Percentiles rank a stretch among this genome's conserved stretches.
These are phyloP conservation scores for Elephantulus edwardii DNA, from an alignment of 2,113 vertebrate species.

Conservation along the genomic window DNA sequence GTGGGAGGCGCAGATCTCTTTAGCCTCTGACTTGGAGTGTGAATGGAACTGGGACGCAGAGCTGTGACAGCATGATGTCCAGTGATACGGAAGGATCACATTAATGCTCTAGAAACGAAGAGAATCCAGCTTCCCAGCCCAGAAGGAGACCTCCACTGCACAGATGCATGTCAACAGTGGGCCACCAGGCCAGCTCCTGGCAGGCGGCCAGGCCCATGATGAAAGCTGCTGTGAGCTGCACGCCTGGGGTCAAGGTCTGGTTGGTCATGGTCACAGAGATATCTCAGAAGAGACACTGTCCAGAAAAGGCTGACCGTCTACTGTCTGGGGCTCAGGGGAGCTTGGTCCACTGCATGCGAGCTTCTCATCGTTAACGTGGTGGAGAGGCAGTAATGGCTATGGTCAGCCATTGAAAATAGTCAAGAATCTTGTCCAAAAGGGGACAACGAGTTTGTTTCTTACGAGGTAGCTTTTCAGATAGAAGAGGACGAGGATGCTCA, in stretches of 20 bases:
- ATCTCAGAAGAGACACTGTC: rapidly evolving
- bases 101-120: constrained; percentile 17
- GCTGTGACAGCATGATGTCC: no score
- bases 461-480: constrained; percentile 79
- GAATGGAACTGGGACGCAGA: no score
- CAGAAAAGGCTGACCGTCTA: constrained; percentile 40
- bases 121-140: constrained; percentile 36
- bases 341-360: rapidly evolving
- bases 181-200: constrained; percentile 19
- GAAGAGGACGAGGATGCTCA: constrained; percentile 80
- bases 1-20: no score
- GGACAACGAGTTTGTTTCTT: constrained; percentile 74
- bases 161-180: constrained; percentile 7
- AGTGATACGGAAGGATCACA: constrained; percentile 21
- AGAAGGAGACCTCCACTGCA: neutral
- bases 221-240: constrained; percentile 52
- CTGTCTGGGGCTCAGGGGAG: neutral
- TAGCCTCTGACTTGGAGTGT: no score
- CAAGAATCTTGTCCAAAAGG: constrained; percentile 61
- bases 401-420: constrained; percentile 75
- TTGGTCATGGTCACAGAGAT: constrained; percentile 27
- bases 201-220: constrained; percentile 12
- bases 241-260: neutral
- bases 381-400: constrained; percentile 64
- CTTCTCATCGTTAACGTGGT: constrained; percentile 59